Base-by-base conservation (phyloP, 2,888 invertebrate genomes). In the Pachydiplax longipennis region DNA sequence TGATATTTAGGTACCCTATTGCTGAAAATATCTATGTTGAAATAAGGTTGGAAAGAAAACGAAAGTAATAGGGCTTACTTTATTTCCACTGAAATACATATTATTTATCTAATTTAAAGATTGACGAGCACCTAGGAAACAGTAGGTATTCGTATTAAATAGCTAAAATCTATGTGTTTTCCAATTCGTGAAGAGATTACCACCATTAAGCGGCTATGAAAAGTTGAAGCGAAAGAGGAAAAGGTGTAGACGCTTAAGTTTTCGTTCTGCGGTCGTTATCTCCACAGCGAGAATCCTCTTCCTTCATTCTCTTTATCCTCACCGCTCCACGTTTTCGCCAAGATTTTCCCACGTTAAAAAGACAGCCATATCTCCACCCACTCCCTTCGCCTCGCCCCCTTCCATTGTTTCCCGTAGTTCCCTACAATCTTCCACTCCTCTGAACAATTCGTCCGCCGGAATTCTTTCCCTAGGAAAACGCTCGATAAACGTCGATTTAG, bases 281-380 rank as follows among this genome's bases (percentile, higher is more conserved):
- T 87, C 35, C 37, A 37, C 87, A 18, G 35, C 25, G 22, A 22
- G 61, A 87, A 87, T 65, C 53, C 35, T 37, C 83, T 40, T 83
- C 87, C 87, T 35, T 22, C 82, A 18, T 53, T 37, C 87, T 87
- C 65, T 61, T 65, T n/a, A 65, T 61, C 37, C 22, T 22, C 61
- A 53, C 31, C 73, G 73, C 73, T 25, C 31, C 73, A 40, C 37
- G 61, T 87, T 87, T 83, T 65, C 87, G 61, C 87, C 22, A 37
- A 58, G 37, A 65, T 31, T 87, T 87, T 87, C 87, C 87, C 87
- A 87, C 87, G 87, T 87, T 87, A 61, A 61, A 87, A 87, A 87
- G 87, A 87, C 61, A 37, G 87, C 58, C 25, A 61, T 58, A 35
- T 25, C 83, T 31, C 31, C 31, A 35, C 58, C 22, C 35, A 25